These are phyloP conservation scores for Melanophora roralis DNA, from an alignment of 2,888 invertebrate species.

Conservation along the genomic window DNA sequence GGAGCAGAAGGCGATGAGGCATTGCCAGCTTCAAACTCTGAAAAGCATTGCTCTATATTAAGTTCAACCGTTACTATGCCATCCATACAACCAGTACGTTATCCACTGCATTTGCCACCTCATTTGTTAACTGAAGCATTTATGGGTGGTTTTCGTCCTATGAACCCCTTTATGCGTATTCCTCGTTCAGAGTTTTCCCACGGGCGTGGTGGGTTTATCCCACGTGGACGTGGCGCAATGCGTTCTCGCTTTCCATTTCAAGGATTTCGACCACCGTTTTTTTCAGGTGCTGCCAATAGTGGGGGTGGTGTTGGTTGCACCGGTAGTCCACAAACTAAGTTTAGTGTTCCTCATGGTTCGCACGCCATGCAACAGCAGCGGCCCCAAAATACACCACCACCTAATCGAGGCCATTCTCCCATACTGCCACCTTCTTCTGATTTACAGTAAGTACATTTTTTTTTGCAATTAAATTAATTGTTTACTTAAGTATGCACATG, in stretches of 20 bases:
- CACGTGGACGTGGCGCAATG: constrained; percentile 66
- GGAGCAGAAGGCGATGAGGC: constrained; percentile 12
- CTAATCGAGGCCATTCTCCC: constrained; percentile 64
- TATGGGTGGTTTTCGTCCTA: constrained; percentile 64
- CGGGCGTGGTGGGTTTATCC: constrained; percentile 66
- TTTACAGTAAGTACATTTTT: constrained; percentile 61
- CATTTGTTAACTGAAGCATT: constrained; percentile 60
- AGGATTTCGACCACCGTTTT: constrained; percentile 67
- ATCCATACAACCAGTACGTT: constrained; percentile 26
- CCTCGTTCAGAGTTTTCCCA: constrained; percentile 67
- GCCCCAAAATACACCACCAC: constrained; percentile 59
- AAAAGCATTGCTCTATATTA: constrained; percentile 38
- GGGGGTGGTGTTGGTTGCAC: constrained; percentile 47
- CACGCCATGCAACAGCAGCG: constrained; percentile 48
- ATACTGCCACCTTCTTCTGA: constrained; percentile 61
- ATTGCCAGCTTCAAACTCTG: not conserved
- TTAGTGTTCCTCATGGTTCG: constrained; percentile 45
- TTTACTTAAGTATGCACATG: not conserved
- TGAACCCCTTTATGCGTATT: constrained; percentile 66
- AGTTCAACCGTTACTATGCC: constrained; percentile 44
- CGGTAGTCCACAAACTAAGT: constrained; percentile 56
- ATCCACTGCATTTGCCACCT: constrained; percentile 46
- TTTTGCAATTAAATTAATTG: not conserved
- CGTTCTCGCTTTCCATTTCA: constrained; percentile 64
- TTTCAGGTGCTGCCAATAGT: constrained; percentile 37